phyloP scores from a whole-genome alignment of 1,140 invertebrate genomes.

The Trichonephila inaurata region DNA sequence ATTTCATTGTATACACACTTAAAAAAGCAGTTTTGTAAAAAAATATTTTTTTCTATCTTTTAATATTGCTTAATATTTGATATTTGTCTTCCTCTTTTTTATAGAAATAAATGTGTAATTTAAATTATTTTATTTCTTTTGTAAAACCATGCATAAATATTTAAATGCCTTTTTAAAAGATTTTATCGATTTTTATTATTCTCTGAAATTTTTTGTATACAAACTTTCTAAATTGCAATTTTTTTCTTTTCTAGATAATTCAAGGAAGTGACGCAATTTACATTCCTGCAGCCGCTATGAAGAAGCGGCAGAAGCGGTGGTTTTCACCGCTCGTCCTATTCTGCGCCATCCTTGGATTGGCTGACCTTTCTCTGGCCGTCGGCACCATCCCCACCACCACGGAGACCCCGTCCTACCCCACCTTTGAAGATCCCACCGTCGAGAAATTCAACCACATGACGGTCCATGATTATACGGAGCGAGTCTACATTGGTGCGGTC shows the following conservation, averaged over 20 bases:
- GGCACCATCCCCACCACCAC: conserved; percentile 58
- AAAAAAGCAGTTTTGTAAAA: too few relatives aligned
- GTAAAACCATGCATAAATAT: too few relatives aligned
- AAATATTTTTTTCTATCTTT: too few relatives aligned
- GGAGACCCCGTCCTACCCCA: conserved; percentile 80
- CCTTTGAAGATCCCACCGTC: conserved; percentile 77
- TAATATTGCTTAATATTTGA: too few relatives aligned
- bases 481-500: conserved; percentile 95
- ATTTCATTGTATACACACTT: too few relatives aligned
- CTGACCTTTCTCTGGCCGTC: neutral
- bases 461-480: conserved; percentile 95
- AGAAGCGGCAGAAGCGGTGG: conserved; percentile 67
- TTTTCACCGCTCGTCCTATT: neutral
- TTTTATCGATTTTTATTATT: too few relatives aligned
- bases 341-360: neutral
- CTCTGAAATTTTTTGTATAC: neutral
- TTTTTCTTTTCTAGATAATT: conserved; percentile 5
- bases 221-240: neutral
- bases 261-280: neutral
- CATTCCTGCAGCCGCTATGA: conserved; percentile 59
- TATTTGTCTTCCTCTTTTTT: too few relatives aligned
- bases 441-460: conserved; percentile 88
- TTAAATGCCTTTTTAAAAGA: too few relatives aligned
- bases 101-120: too few relatives aligned
- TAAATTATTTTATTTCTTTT: too few relatives aligned